Evolutionary conservation across 1,140 invertebrate genomes (phyloP).

Genomic region (Drosophila malerkotliana): DNA sequence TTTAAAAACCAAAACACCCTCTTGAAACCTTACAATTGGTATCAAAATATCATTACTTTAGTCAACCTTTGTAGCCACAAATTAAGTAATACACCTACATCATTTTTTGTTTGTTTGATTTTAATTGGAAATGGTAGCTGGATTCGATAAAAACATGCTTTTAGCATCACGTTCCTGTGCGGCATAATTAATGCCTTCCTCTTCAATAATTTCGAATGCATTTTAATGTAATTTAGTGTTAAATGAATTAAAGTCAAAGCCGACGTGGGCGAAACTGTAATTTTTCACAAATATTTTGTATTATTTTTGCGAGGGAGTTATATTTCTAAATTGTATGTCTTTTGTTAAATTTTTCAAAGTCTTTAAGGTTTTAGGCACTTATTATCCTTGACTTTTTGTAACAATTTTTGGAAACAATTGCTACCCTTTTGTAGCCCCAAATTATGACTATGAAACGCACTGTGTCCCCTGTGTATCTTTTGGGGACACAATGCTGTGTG

Average conservation of each 20-base stretch:
- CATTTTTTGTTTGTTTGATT: background rate
- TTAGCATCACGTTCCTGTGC: background rate
- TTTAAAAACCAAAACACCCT: too few species aligned
- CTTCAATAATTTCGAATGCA: background rate
- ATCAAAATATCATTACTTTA: too few species aligned
- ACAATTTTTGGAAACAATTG: too few species aligned
- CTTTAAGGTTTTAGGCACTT: too few species aligned
- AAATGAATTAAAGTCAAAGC: constrained; percentile 3
- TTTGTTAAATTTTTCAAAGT: too few species aligned
- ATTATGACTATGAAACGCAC: constrained; percentile 8
- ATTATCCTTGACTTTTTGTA: too few species aligned
- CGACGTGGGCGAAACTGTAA: background rate
- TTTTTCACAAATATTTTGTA: too few species aligned
- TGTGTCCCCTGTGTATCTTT: constrained; percentile 9
- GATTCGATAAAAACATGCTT: background rate
- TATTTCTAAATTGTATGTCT: too few species aligned
- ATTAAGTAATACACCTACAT: background rate
- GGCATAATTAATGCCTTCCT: constrained; percentile 3
- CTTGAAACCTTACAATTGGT: too few species aligned
- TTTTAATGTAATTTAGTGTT: background rate
- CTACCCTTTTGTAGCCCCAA: background rate
- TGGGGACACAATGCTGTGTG: constrained; percentile 21
- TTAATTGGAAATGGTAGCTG: background rate
- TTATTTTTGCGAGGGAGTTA: too few species aligned
- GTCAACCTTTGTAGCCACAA: background rate